Evolutionary conservation across 2,888 invertebrate genomes (phyloP).

Genomic region (Carterocephalus palaemon): DNA sequence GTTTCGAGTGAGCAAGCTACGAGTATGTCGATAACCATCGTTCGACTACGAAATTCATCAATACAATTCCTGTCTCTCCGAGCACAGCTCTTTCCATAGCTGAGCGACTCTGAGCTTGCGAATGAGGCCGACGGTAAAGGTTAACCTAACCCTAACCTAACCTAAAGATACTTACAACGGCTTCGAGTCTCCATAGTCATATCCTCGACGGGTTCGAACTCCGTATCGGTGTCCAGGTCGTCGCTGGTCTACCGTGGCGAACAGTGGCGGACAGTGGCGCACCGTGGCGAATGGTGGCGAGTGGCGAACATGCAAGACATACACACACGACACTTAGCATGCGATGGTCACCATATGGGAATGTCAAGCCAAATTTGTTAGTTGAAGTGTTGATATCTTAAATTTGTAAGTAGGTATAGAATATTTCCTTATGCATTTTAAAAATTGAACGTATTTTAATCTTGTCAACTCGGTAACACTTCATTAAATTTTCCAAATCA

Average conservation of each 20-base stretch:
- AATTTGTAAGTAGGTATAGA: too few relatives aligned
- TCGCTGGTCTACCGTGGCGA: conserved; percentile 79
- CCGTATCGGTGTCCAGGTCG: conserved; percentile 83
- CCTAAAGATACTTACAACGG: conserved; percentile 74
- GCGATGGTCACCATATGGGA: conserved; percentile 12
- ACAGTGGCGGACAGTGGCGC: conserved; percentile 31
- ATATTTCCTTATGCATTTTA: too few relatives aligned
- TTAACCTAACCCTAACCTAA: not conserved
- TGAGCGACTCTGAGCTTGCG: too few relatives aligned
- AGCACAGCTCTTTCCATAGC: too few relatives aligned
- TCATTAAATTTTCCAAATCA: too few relatives aligned
- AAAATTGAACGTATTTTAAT: too few relatives aligned
- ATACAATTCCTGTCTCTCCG: too few relatives aligned
- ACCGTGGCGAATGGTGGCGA: conserved; percentile 11
- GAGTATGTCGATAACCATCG: too few relatives aligned
- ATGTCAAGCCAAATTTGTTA: not conserved
- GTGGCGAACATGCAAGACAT: conserved; percentile 31
- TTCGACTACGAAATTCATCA: too few relatives aligned
- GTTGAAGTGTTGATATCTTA: not conserved
- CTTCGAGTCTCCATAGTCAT: conserved; percentile 83
- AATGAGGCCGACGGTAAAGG: too few relatives aligned
- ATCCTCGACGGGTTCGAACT: conserved; percentile 83
- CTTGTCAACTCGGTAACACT: too few relatives aligned
- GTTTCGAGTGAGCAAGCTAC: too few relatives aligned
- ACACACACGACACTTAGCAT: conserved; percentile 19